These are phyloP conservation scores for Myotis lucifugus DNA, from an alignment of 2,113 vertebrate species.

Conservation along the genomic window DNA sequence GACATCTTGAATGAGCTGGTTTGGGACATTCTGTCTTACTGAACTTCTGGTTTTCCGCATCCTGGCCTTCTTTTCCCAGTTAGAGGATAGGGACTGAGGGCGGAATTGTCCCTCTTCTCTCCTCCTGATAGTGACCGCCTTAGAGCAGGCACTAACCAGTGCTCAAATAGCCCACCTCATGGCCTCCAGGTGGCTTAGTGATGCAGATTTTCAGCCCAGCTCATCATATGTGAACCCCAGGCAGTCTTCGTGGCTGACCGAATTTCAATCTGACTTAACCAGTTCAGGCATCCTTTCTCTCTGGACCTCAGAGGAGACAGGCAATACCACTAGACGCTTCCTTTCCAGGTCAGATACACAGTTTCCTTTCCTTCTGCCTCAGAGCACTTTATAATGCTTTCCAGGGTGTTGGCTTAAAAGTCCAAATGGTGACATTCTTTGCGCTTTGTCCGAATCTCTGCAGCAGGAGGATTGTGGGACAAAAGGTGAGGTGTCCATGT, in stretches of 20 bases:
- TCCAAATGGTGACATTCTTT: not conserved
- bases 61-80: not conserved
- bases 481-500: not conserved
- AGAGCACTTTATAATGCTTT: not conserved
- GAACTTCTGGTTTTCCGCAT: not conserved
- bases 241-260: not conserved
- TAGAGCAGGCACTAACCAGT: not conserved
- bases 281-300: not conserved
- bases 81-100: not conserved
- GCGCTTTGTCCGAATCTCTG: not conserved
- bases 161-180: rapidly evolving
- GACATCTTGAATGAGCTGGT: not conserved
- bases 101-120: not conserved
- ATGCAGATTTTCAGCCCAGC: not conserved
- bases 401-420: not conserved
- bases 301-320: not conserved
- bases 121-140: not conserved
- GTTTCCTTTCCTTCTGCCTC: not conserved
- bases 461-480: not conserved
- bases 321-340: not conserved
- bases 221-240: not conserved
- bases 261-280: not conserved
- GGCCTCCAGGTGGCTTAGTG: not conserved
- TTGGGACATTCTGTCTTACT: not conserved
- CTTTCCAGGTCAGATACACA: not conserved